Evolutionary conservation across 2,113 vertebrate genomes (phyloP), one percentile per base, ranked within the genome.

Genomic region (Neolamprologus variostigma): DNA sequence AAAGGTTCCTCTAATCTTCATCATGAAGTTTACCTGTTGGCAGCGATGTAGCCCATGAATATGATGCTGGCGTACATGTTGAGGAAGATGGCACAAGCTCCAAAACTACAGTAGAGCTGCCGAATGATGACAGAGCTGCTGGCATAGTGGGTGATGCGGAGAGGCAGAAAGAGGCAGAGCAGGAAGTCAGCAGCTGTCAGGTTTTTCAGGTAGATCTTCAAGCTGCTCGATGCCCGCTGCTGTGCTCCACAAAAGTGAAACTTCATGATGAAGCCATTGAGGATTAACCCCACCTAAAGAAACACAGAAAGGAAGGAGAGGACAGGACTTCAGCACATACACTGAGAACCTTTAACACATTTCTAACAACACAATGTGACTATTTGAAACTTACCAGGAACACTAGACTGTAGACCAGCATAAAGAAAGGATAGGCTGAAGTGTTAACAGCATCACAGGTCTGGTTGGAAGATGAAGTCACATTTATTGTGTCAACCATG

Each of bases 161-260:
- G 3, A 0, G 55, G 23, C 0, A 57, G 0, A 57, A 0, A 28
- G 23, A 57, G 55, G 55, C 55, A 57, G 55, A 59, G 55, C 55
- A 59, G 55, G 55, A 28, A 59, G 23, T 59, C 55, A 28, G 55
- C 55, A 59, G 55, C 55, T 16, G 55, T 59, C 55, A 59, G 55
- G 55, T 59, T 59, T 0, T 59, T 59, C 55, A 59, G 13, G 23
- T 59, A 59, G 23, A 59, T 16, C 55, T 16, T 59, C 23, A 59
- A 59, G 55, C 55, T 59, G 55, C 23, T 59, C 23, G 2, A 28
- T 28, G 23, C 23, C 23, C 0, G 55, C 55, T 28, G 23, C 55
- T 28, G 55, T 3, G 3, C 13, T 59, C 55, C 55, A 28, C 26
- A 59, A 59, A 59, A 59, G 55, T 59, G 23, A 1, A 59, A 59